Base-by-base conservation (phyloP, 2,113 vertebrate genomes). In the Antennarius striatus region DNA sequence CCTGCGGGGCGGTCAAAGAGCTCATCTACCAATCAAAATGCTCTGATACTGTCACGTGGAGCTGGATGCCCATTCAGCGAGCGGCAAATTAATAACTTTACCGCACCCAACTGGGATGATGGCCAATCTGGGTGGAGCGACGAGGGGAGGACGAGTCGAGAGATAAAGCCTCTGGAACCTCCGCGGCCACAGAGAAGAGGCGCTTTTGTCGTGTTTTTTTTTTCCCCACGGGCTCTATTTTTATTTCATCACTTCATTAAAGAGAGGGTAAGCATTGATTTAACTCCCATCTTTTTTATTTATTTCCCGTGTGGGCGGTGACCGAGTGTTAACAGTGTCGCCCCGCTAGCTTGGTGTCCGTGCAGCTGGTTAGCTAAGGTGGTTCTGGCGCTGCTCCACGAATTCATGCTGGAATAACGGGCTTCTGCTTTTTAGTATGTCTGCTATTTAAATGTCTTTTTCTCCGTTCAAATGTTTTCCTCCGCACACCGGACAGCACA, bases 81-180 rank as follows among this genome's bases (percentile, higher is more conserved):
- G n/a, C 6, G 49, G 4, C n/a, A 30, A 32, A 73, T 71, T 51
- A 43, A 28, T 10, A 22, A 8, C 17, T 73, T 83, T 73, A 78
- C 85, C 89, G 88, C 88, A 89, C 89, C 88, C 88, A 78, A 77
- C 54, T 64, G 17, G 70, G 72, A 56, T 81, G 82, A 79, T 63
- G 84, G 77, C 32, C 49, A 70, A 51, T 56, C 29, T 36, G 83
- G 89, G 86, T 79, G 87, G 88, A 78, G 84, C 68, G 7, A 59
- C 39, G 54, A 15, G 11, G 73, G 42, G 63, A 63, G 47, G 68
- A 77, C 22, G 2, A 75, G 22, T 8, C 47, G 61, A 72, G 80
- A 83, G 79, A 87, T 85, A 86, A 86, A 76, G 76, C 79, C 71
- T 58, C 54, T 59, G 65, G 68, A 60, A 30, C 1, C 70, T 42